These are phyloP conservation scores for Drosophila meridionalis DNA, from an alignment of 2,888 invertebrate species.

Conservation along the genomic window DNA sequence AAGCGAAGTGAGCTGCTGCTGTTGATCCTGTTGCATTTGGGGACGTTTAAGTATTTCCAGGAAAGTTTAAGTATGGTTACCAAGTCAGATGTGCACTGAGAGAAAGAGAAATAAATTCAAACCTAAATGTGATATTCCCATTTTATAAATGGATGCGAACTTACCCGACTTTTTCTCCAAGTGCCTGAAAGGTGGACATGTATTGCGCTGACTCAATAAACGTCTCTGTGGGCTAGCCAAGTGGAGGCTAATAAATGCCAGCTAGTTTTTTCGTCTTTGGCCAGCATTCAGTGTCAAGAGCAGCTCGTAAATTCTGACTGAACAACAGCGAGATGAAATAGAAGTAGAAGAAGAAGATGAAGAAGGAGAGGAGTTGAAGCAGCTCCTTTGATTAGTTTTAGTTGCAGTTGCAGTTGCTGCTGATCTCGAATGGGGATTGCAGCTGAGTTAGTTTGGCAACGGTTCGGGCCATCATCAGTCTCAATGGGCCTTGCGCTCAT, in stretches of 20 bases:
- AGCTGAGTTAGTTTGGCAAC: slow-evolving; percentile 47
- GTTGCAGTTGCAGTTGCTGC: slow-evolving; percentile 13
- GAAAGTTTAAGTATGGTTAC: neutral
- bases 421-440: slow-evolving; percentile 32
- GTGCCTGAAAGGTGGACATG: neutral
- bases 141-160: neutral
- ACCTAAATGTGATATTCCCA: no score
- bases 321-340: slow-evolving; percentile 15
- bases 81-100: neutral
- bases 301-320: slow-evolving; percentile 43
- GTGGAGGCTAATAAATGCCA: slow-evolving; percentile 50
- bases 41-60: no score
- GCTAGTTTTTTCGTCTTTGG: slow-evolving; percentile 11
- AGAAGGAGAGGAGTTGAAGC: slow-evolving; percentile 2
- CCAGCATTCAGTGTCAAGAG: slow-evolving; percentile 57
- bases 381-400: slow-evolving; percentile 28
- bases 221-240: slow-evolving; percentile 10
- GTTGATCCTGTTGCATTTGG: no score
- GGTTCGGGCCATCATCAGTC: slow-evolving; percentile 32
- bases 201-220: slow-evolving; percentile 18
- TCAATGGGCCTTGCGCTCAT: slow-evolving; percentile 22
- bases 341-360: neutral
- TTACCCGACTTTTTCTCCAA: neutral
- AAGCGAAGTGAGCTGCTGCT: no score
- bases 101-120: neutral